Conservation (phyloP, 2,797 vertebrate species). For the Pterois miles region DNA sequence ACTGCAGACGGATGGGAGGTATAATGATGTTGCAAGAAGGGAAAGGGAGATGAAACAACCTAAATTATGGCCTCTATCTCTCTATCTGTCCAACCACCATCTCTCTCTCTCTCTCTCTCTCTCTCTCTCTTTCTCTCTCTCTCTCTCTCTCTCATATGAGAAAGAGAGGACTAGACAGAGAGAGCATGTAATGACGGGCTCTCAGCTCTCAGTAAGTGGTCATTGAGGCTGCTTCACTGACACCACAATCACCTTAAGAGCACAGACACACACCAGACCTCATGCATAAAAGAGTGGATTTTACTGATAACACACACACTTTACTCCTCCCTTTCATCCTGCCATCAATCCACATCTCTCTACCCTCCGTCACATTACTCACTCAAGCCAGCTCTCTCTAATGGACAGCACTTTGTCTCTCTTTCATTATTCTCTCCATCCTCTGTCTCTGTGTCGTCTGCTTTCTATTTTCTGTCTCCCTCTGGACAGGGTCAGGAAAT, state of each 20-base stretch:
- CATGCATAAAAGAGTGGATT: background rate
- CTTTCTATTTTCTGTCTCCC: constrained; percentile 22
- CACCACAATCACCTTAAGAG: constrained; percentile 23
- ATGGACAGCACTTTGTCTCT: background rate
- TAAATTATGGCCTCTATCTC: background rate
- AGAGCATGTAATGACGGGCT: constrained; percentile 4
- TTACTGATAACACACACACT: background rate
- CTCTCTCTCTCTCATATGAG: background rate
- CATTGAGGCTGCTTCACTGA: constrained; percentile 15
- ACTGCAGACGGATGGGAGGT: background rate
- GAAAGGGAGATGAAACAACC: background rate
- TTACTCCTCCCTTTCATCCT: background rate
- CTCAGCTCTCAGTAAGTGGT: constrained; percentile 23
- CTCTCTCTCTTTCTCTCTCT: background rate
- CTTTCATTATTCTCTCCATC: constrained; percentile 2
- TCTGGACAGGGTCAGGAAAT: constrained; percentile 32
- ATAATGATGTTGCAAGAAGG: background rate
- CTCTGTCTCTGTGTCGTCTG: background rate
- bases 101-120: background rate
- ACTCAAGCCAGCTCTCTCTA: background rate
- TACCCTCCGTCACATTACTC: background rate
- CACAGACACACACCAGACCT: constrained; percentile 7
- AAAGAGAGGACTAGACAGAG: background rate
- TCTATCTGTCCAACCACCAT: background rate
- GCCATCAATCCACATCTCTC: background rate